phyloP scores from a whole-genome alignment of 2,797 vertebrate species.

The Masticophis lateralis region DNA sequence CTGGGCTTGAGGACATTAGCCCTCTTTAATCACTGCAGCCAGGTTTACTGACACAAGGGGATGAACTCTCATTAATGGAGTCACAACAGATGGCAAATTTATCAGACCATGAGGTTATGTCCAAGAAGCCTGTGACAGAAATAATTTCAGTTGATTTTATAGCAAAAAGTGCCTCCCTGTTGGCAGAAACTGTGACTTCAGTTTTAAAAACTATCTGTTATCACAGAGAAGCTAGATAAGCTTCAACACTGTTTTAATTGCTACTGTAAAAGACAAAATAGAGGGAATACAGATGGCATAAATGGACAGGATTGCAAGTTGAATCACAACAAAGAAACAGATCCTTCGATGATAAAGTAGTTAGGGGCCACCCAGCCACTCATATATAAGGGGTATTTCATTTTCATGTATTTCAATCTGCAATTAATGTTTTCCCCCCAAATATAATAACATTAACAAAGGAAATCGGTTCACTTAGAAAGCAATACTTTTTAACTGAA shows the following conservation, averaged over 20 bases:
- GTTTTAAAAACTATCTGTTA: neutral
- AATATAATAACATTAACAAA: neutral
- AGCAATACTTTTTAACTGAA: neutral
- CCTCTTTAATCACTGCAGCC: neutral
- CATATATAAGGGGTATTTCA: neutral
- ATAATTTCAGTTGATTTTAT: neutral
- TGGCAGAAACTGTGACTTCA: neutral
- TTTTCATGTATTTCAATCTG: neutral
- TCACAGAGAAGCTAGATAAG: neutral
- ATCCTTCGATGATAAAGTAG: neutral
- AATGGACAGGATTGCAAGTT: neutral
- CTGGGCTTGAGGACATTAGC: neutral
- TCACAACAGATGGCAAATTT: neutral
- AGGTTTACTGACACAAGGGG: neutral
- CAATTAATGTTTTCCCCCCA: neutral
- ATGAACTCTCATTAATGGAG: neutral
- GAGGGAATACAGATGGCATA: neutral
- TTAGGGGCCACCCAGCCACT: neutral
- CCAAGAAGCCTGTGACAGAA: neutral
- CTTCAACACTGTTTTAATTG: neutral
- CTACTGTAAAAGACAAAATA: neutral
- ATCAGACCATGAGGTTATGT: neutral
- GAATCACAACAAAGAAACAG: neutral
- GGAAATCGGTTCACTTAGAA: neutral
- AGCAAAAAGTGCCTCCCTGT: neutral